Evolutionary conservation across 2,888 invertebrate genomes (phyloP).

Genomic region (Drosophila testacea): DNA sequence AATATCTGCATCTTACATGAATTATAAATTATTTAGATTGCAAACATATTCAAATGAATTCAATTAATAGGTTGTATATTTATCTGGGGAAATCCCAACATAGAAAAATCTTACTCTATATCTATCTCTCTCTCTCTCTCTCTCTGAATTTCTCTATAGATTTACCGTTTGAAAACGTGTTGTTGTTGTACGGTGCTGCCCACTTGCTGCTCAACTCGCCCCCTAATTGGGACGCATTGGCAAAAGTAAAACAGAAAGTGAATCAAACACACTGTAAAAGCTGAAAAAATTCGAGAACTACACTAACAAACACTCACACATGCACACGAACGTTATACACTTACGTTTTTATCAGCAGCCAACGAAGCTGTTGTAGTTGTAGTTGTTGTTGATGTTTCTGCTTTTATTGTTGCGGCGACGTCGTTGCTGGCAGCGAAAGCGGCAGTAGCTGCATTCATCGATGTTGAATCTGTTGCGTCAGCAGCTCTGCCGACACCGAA

Average conservation of each 20-base stretch:
- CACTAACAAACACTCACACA: conserved; percentile 19
- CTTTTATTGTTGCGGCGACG: conserved; percentile 41
- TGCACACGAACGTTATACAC: conserved; percentile 40
- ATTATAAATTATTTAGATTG: background rate
- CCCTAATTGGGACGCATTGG: conserved; percentile 6
- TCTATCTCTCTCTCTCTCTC: background rate
- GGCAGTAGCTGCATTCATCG: conserved; percentile 38
- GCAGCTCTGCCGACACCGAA: conserved; percentile 39
- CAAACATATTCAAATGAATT: background rate
- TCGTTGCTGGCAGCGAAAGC: conserved; percentile 6
- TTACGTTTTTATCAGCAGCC: conserved; percentile 74
- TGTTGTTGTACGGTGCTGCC: conserved; percentile 6
- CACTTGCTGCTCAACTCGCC: conserved; percentile 17
- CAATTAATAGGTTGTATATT: too few species aligned
- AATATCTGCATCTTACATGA: background rate
- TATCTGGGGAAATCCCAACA: background rate
- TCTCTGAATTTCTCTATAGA: background rate
- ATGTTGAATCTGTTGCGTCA: conserved; percentile 67
- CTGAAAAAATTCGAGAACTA: conserved; percentile 40
- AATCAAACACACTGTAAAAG: conserved; percentile 39
- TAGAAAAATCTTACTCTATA: background rate
- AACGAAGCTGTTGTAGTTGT: conserved; percentile 20
- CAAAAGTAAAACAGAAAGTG: conserved; percentile 38
- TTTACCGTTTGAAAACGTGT: background rate
- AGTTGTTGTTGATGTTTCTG: conserved; percentile 11